Evolutionary conservation across 2,888 invertebrate species (phyloP).

Genomic region (Microplitis manilae): DNA sequence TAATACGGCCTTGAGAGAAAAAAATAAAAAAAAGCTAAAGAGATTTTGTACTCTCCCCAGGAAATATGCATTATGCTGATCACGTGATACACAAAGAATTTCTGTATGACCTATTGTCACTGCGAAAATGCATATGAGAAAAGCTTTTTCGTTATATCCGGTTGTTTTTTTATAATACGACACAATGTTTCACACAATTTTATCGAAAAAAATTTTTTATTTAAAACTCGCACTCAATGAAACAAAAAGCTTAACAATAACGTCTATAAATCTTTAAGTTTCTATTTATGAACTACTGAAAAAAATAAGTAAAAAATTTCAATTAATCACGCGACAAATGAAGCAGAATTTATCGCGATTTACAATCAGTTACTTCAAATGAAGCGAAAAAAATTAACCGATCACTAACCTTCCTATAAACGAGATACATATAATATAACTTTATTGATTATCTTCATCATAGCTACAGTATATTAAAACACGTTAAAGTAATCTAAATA

Average conservation of each 20-base stretch:
- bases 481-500: background rate
- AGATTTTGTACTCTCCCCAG: slow-evolving; percentile 40
- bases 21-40: background rate
- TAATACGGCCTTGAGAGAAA: slow-evolving; percentile 6
- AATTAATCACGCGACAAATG: background rate
- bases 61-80: slow-evolving; percentile 44
- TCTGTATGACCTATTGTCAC: slow-evolving; percentile 22
- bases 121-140: slow-evolving; percentile 9
- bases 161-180: slow-evolving; percentile 4
- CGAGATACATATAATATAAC: background rate
- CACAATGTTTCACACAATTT: background rate
- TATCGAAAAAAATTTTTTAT: background rate
- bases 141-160: slow-evolving; percentile 21
- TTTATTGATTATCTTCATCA: background rate
- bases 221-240: background rate
- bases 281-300: background rate
- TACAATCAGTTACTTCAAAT: background rate
- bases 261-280: background rate
- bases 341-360: background rate
- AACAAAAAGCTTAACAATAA: background rate
- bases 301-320: background rate
- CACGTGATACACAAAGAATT: slow-evolving; percentile 39
- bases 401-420: background rate
- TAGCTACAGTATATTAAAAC: background rate
- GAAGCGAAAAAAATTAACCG: background rate